Percentiles rank a stretch among this genome's conserved stretches.
These are phyloP conservation scores for Micropterix aruncella DNA, from an alignment of 2,888 invertebrate species.

Conservation along the genomic window DNA sequence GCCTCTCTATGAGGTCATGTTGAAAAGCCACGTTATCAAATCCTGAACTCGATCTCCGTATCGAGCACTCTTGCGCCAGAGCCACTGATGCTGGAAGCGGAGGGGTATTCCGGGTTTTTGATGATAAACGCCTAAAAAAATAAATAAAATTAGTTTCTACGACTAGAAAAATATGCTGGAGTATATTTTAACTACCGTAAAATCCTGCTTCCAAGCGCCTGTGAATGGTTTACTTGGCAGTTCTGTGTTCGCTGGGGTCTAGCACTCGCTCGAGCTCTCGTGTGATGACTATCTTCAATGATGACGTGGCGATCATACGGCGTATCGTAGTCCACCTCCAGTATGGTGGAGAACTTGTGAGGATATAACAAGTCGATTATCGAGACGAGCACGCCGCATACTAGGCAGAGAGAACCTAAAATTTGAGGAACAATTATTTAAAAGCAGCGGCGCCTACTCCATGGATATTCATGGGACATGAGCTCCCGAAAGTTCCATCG, in stretches of 20 bases:
- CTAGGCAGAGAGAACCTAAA: conserved; percentile 61
- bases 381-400: conserved; percentile 68
- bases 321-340: conserved; percentile 88
- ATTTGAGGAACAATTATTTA: no score
- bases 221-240: background rate
- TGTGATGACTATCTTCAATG: conserved; percentile 73
- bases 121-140: conserved; percentile 45
- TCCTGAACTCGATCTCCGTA: conserved; percentile 30
- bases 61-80: conserved; percentile 28
- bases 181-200: no score
- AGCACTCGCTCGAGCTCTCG: conserved; percentile 24
- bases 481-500: no score
- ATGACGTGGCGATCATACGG: conserved; percentile 88
- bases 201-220: conserved; percentile 51
- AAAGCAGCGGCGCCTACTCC: no score
- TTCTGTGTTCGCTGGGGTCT: conserved; percentile 12
- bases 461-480: no score
- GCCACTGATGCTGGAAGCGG: conserved; percentile 18
- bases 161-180: no score
- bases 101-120: conserved; percentile 48
- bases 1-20: conserved; percentile 37
- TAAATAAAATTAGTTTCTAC: no score
- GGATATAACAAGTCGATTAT: conserved; percentile 77
- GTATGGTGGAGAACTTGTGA: conserved; percentile 80
- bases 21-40: conserved; percentile 59